Evolutionary conservation across 1,140 invertebrate genomes (phyloP).

Genomic region (Pteromalus puparum): DNA sequence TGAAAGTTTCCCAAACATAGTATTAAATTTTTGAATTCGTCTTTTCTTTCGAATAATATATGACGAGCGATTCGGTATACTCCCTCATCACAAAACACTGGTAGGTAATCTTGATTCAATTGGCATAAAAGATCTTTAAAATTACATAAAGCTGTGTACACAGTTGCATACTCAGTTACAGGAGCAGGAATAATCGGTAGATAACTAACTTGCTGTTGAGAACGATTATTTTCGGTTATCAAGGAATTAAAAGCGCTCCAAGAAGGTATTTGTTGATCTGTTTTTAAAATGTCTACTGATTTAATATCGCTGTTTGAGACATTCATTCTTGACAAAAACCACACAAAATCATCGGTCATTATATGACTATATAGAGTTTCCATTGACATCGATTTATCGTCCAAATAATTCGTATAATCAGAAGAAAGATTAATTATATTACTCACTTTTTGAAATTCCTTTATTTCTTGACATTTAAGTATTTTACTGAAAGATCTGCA

Average conservation of each 20-base stretch:
- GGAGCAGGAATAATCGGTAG: slow-evolving; percentile 8
- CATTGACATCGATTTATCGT: no score
- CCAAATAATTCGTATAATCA: neutral
- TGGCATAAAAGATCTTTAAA: neutral
- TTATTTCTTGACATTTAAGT: slow-evolving; percentile 28
- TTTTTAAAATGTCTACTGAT: no score
- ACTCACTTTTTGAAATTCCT: neutral
- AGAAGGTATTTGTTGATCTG: neutral
- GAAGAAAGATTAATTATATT: neutral
- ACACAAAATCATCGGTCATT: no score
- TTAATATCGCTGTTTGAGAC: no score
- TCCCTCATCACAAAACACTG: slow-evolving; percentile 7
- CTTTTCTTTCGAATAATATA: neutral
- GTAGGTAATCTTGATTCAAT: neutral
- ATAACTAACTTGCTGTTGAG: neutral
- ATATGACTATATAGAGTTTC: no score
- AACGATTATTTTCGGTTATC: neutral
- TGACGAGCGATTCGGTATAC: neutral
- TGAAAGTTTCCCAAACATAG: slow-evolving; percentile 51
- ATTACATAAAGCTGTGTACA: neutral
- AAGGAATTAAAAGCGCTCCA: slow-evolving; percentile 16
- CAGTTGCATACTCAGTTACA: no score
- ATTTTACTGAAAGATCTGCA: neutral
- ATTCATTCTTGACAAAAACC: no score
- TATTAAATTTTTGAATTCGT: slow-evolving; percentile 46